Conservation (phyloP, 2,888 invertebrate genomes). For the Drosophila longiperda region DNA sequence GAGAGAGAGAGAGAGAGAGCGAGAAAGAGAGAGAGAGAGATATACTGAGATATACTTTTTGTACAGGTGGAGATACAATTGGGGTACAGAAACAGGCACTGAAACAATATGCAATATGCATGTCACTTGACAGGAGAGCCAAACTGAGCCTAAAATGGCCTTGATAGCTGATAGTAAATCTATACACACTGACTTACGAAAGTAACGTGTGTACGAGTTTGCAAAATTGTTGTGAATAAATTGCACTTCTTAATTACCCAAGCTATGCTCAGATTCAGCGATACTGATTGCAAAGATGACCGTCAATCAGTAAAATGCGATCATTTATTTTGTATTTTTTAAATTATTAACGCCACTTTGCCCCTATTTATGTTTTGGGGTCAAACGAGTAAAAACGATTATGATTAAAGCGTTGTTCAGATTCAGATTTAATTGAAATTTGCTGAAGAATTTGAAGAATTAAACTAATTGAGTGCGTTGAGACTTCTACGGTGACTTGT, state of each 20-base stretch:
- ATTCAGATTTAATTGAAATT: slow-evolving; percentile 64
- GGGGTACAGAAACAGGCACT: slow-evolving; percentile 5
- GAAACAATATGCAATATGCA: slow-evolving; percentile 5
- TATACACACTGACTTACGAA: not conserved
- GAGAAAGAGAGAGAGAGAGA: not conserved
- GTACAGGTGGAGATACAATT: slow-evolving; percentile 26
- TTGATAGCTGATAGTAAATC: slow-evolving; percentile 5
- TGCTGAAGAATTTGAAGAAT: slow-evolving; percentile 19
- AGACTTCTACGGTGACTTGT: not conserved
- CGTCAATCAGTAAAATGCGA: slow-evolving; percentile 5
- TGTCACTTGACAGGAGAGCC: slow-evolving; percentile 17
- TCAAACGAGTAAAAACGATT: slow-evolving; percentile 41
- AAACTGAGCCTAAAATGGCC: not conserved
- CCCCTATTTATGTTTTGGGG: slow-evolving; percentile 30
- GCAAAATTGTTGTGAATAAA: not conserved
- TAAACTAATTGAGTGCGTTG: slow-evolving; percentile 18
- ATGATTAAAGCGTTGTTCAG: slow-evolving; percentile 39
- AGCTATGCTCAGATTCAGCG: not conserved
- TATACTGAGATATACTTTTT: not conserved
- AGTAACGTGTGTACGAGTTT: not conserved
- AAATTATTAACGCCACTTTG: slow-evolving; percentile 41
- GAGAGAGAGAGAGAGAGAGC: too few relatives aligned
- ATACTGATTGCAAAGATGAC: not conserved
- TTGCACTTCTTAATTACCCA: not conserved
- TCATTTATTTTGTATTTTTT: not conserved